Conservation (phyloP, 1,140 invertebrate species). For the Drosophila sulfurigaster region DNA sequence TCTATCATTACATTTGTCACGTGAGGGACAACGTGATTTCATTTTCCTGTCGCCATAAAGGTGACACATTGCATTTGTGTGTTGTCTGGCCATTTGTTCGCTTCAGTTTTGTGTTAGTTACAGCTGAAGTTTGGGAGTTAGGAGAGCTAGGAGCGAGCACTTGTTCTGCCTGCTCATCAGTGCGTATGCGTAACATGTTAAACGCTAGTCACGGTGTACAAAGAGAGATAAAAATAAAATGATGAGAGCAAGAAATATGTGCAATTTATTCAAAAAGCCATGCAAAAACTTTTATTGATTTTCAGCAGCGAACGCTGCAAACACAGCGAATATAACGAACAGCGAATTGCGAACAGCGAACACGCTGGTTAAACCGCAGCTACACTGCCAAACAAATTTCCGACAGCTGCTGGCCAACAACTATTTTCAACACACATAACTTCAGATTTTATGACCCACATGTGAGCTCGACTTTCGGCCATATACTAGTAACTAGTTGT, state of each 20-base stretch:
- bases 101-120: constrained; percentile 2
- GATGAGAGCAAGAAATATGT: constrained; percentile 12
- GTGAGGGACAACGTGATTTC: constrained; percentile 82
- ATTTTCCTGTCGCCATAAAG: constrained; percentile 83
- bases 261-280: constrained; percentile 51
- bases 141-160: background rate
- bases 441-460: constrained; percentile 80
- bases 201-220: constrained; percentile 34
- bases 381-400: constrained; percentile 70
- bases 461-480: constrained; percentile 52
- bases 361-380: constrained; percentile 67
- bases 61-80: constrained; percentile 77
- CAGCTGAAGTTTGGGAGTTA: background rate
- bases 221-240: background rate
- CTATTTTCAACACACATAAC: constrained; percentile 73
- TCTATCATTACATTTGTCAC: constrained; percentile 83
- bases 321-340: constrained; percentile 33
- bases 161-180: constrained; percentile 34
- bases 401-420: constrained; percentile 50
- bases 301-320: constrained; percentile 29
- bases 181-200: constrained; percentile 66
- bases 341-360: constrained; percentile 36
- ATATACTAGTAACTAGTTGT: background rate
- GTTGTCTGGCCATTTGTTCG: constrained; percentile 25
- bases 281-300: constrained; percentile 59